A percentile compares a stretch with the other conserved stretches of the same genome.
Conservation (phyloP, 2,888 invertebrate species). For the Sarcophaga carnaria region DNA sequence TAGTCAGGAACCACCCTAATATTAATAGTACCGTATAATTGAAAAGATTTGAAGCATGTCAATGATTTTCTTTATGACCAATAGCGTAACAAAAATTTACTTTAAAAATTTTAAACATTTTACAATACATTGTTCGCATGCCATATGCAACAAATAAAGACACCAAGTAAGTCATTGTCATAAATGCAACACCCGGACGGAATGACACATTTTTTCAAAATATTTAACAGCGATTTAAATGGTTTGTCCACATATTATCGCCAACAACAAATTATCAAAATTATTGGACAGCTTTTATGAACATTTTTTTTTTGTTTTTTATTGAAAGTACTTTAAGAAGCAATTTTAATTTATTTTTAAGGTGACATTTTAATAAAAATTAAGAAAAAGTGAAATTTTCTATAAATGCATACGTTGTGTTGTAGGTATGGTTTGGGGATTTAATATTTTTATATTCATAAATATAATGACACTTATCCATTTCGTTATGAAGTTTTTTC, state of each 20-base stretch:
- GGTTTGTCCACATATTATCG: too few relatives aligned
- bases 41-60: constrained; percentile 7
- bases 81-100: constrained; percentile 4
- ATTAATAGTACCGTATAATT: not conserved
- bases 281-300: too few relatives aligned
- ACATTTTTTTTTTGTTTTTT: too few relatives aligned
- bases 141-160: constrained; percentile 49
- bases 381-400: constrained; percentile 34
- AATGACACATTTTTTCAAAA: not conserved
- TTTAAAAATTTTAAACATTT: not conserved
- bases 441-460: too few relatives aligned
- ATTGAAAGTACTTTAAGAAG: too few relatives aligned
- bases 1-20: not conserved
- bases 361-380: constrained; percentile 1
- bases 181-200: constrained; percentile 4
- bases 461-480: too few relatives aligned
- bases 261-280: too few relatives aligned
- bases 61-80: constrained; percentile 14
- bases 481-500: too few relatives aligned
- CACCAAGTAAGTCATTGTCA: constrained; percentile 36
- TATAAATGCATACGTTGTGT: not conserved
- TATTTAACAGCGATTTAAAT: not conserved
- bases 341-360: not conserved
- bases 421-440: too few relatives aligned
- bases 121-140: not conserved